A percentile compares a stretch with the other conserved stretches of the same genome.
These are phyloP conservation scores for Carpatolechia fugitivella DNA, from an alignment of 2,888 invertebrate species.

Conservation along the genomic window DNA sequence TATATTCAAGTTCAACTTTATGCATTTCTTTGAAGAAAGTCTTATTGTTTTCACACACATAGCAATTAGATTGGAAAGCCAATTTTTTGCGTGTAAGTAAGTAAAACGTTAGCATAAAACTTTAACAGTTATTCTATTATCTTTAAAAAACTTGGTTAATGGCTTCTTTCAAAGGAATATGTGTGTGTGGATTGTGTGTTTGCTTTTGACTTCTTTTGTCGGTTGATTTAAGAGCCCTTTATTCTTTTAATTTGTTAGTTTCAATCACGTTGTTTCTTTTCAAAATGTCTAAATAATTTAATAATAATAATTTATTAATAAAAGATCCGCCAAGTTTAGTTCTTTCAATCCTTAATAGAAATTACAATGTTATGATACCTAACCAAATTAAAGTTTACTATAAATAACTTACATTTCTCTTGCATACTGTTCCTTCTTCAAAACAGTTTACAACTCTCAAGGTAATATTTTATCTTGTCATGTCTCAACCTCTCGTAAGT, in stretches of 20 bases:
- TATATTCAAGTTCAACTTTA: too few species aligned
- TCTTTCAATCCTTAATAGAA: too few species aligned
- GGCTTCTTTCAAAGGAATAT: not conserved
- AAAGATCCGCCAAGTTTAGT: too few species aligned
- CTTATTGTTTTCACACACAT: not conserved
- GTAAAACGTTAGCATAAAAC: not conserved
- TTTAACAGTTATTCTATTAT: not conserved
- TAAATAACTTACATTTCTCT: too few species aligned
- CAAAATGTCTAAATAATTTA: too few species aligned
- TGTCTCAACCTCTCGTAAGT: conserved; percentile 25
- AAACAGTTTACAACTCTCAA: too few species aligned
- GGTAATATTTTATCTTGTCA: conserved; percentile 10
- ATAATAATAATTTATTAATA: too few species aligned
- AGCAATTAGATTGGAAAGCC: not conserved
- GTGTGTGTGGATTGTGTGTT: not conserved
- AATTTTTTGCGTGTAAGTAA: not conserved
- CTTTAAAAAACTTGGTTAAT: not conserved
- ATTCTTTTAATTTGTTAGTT: too few species aligned
- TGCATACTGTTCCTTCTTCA: too few species aligned
- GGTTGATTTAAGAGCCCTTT: not conserved
- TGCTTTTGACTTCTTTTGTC: not conserved
- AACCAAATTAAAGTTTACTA: too few species aligned
- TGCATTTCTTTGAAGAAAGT: not conserved
- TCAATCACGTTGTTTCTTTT: too few species aligned
- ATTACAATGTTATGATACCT: too few species aligned